phyloP scores from a whole-genome alignment of 2,113 vertebrate genomes.

The Labeo catla region DNA sequence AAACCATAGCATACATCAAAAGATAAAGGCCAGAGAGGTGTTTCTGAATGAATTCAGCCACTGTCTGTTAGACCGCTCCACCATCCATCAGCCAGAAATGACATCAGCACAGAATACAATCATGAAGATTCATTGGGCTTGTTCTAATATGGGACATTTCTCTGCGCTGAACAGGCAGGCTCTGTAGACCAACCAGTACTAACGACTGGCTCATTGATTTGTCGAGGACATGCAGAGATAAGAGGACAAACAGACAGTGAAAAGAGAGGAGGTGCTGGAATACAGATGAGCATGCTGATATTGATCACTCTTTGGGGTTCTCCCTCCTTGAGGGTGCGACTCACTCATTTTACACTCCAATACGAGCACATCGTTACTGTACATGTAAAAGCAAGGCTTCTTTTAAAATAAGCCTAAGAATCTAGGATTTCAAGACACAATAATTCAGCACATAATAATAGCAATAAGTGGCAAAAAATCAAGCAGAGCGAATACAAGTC shows the following conservation, averaged over 20 bases:
- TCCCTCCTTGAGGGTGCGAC: conserved; percentile 4
- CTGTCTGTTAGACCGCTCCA: neutral
- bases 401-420: neutral
- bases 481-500: neutral
- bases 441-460: neutral
- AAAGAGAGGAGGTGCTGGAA: conserved; percentile 26
- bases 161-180: conserved; percentile 42
- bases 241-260: conserved; percentile 62
- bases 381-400: neutral
- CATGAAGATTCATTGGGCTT: conserved; percentile 4
- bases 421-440: no score
- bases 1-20: neutral
- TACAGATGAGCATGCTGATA: conserved; percentile 37
- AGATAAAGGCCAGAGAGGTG: neutral
- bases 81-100: conserved; percentile 4
- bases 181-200: conserved; percentile 63
- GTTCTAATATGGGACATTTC: conserved; percentile 48
- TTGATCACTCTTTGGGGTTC: conserved; percentile 24
- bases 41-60: neutral
- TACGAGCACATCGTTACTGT: neutral
- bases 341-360: neutral
- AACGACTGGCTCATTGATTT: conserved; percentile 66
- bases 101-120: neutral
- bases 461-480: conserved; percentile 21
- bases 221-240: conserved; percentile 67